phyloP scores from a whole-genome alignment of 1,140 invertebrate genomes.

The Gryon sp. region DNA sequence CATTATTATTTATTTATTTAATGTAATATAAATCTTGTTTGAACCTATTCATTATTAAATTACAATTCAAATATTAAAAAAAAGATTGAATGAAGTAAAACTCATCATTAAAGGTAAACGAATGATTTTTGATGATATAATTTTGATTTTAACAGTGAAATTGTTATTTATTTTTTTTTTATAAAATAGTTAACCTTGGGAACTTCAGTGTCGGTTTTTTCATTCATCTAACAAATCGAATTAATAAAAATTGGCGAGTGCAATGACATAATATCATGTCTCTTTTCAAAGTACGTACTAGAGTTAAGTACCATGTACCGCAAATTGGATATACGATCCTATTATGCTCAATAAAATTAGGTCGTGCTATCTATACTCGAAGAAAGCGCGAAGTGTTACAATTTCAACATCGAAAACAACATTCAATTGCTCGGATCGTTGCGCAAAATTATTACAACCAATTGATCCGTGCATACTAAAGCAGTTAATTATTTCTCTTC shows the following conservation, averaged over 20 bases:
- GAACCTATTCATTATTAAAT: too few relatives aligned
- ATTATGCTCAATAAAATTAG: constrained; percentile 66
- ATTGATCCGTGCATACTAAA: constrained; percentile 6
- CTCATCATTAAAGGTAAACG: too few relatives aligned
- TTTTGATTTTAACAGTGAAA: too few relatives aligned
- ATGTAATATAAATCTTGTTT: too few relatives aligned
- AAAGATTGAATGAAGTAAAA: background rate
- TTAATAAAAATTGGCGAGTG: constrained; percentile 33
- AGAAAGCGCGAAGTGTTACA: constrained; percentile 52
- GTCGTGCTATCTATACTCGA: constrained; percentile 52
- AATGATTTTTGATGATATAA: too few relatives aligned
- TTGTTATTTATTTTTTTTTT: background rate
- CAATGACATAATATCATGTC: constrained; percentile 40
- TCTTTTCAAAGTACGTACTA: constrained; percentile 22
- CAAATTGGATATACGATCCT: constrained; percentile 70
- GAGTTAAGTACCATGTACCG: constrained; percentile 62
- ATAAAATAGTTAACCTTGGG: constrained; percentile 28
- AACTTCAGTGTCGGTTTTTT: constrained; percentile 25
- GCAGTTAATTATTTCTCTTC: constrained; percentile 9
- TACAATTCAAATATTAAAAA: background rate
- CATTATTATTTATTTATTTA: too few relatives aligned
- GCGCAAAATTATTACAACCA: constrained; percentile 15
- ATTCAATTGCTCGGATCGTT: constrained; percentile 25
- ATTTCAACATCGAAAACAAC: constrained; percentile 35
- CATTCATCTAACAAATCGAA: constrained; percentile 24